A percentile compares a stretch with the other conserved stretches of the same genome.
These are phyloP conservation scores for Microctenopoma stevenorrisi DNA, from an alignment of 2,797 vertebrate species.

Conservation along the genomic window DNA sequence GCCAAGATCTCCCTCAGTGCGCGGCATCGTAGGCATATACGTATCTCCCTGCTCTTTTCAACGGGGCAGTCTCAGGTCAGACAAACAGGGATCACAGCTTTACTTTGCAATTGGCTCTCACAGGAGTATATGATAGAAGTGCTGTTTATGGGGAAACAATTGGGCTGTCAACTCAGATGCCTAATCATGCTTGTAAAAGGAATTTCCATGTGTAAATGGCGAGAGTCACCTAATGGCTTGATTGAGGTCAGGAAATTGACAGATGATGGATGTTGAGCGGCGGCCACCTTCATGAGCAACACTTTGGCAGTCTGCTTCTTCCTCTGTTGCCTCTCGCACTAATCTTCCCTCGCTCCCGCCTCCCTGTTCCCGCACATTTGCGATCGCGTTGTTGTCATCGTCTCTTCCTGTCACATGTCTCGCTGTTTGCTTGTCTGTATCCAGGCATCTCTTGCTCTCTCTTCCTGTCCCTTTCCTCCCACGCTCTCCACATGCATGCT, in stretches of 20 bases:
- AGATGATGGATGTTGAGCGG: conserved; percentile 24
- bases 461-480: conserved; percentile 34
- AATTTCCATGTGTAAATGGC: conserved; percentile 18
- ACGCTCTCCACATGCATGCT: conserved; percentile 20
- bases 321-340: not conserved
- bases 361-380: conserved; percentile 20
- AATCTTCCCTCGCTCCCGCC: conserved; percentile 32
- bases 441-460: conserved; percentile 14
- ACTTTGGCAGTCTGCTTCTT: conserved; percentile 10
- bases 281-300: conserved; percentile 22
- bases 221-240: conserved; percentile 20
- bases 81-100: conserved; percentile 30
- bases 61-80: conserved; percentile 4
- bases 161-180: conserved; percentile 25
- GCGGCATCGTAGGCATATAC: conserved; percentile 12
- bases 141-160: conserved; percentile 30
- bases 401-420: conserved; percentile 36
- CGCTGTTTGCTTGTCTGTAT: conserved; percentile 21
- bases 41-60: conserved; percentile 31
- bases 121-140: conserved; percentile 32
- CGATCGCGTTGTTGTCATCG: conserved; percentile 25
- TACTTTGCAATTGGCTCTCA: conserved; percentile 54
- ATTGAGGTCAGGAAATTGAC: conserved; percentile 16
- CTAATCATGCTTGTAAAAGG: conserved; percentile 30
- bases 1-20: conserved; percentile 25